Base-by-base conservation (phyloP, 2,113 vertebrate genomes). In the Poeciliopsis turrubarensis region DNA sequence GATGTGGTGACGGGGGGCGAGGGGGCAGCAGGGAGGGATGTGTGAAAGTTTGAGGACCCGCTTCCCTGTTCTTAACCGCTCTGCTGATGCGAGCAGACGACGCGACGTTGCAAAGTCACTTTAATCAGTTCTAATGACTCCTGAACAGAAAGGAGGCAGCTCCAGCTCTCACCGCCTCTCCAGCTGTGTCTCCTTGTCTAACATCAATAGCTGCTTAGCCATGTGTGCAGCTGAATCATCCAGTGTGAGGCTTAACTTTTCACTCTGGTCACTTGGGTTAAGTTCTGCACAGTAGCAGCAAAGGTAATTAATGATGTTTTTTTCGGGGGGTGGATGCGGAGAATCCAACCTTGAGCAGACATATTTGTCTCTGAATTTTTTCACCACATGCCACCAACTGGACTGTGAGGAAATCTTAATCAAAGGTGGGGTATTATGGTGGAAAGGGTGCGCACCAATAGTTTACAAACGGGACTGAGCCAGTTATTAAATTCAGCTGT, bases 101-200 rank as follows among this genome's bases (percentile, higher is more conserved):
- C 79, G 79, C 31, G 64, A 78, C 41, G 87, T 84, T 78, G 85
- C 87, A 90, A 87, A 92, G 87, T 91, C 92, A 86, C 92, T 94
- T 94, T 93, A 94, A 94, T 94, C 91, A 94, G 86, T 81, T 77
- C 67, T 91, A 92, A 94, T 93, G 89, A 93, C 80, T 81, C 81
- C 78, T 79, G 82, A 90, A 88, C 51, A 82, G 77, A 86, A 57
- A 87, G 76, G 80, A 79, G 73, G 66, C 74, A 75, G 80, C 79
- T 39, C 29, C 6, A 77, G 73, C 79, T 22, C 75, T 84, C 39
- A 22, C 87, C 76, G 78, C 88, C 86, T 72, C 80, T 67, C 86
- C 92, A 89, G 88, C 87, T 91, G 88, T 79, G 73, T 69, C 51
- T 81, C 68, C 47, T 57, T 61, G 41, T 44, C 72, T 37, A 60